Evolutionary conservation across 2,888 invertebrate species (phyloP).

Genomic region (Acrocyrtus sp.): DNA sequence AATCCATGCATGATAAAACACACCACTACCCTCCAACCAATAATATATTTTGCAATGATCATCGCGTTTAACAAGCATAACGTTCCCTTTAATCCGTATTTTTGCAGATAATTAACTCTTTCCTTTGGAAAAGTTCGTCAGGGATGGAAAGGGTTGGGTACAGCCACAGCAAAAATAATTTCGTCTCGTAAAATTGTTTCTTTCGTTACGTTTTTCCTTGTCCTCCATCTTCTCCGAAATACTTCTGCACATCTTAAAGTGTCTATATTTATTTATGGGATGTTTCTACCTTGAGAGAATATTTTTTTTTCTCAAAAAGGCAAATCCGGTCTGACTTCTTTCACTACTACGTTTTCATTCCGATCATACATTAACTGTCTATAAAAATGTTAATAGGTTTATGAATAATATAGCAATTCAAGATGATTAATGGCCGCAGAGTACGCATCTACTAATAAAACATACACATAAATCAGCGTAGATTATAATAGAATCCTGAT

Average conservation of each 20-base stretch:
- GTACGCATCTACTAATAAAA: slow-evolving; percentile 37
- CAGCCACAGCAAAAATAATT: too few species aligned
- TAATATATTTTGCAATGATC: slow-evolving; percentile 28
- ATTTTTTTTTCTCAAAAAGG: too few species aligned
- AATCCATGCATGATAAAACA: slow-evolving; percentile 53
- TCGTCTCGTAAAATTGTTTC: too few species aligned
- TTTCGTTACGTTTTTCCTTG: too few species aligned
- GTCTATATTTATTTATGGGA: too few species aligned
- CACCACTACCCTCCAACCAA: too few species aligned
- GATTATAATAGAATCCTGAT: too few species aligned
- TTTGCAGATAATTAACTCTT: slow-evolving; percentile 18
- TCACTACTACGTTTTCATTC: slow-evolving; percentile 7
- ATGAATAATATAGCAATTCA: not conserved
- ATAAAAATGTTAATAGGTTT: slow-evolving; percentile 25
- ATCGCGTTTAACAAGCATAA: slow-evolving; percentile 37
- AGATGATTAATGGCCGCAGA: slow-evolving; percentile 44
- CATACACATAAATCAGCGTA: slow-evolving; percentile 26
- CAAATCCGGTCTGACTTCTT: slow-evolving; percentile 44
- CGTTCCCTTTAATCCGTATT: slow-evolving; percentile 25
- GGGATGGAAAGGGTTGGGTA: too few species aligned
- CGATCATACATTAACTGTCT: slow-evolving; percentile 5
- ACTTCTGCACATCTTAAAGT: too few species aligned
- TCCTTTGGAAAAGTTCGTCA: too few species aligned
- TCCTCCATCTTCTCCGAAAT: too few species aligned
- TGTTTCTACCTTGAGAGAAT: too few species aligned